phyloP scores from a whole-genome alignment of 2,797 vertebrate genomes.

The Tangara arthus region DNA sequence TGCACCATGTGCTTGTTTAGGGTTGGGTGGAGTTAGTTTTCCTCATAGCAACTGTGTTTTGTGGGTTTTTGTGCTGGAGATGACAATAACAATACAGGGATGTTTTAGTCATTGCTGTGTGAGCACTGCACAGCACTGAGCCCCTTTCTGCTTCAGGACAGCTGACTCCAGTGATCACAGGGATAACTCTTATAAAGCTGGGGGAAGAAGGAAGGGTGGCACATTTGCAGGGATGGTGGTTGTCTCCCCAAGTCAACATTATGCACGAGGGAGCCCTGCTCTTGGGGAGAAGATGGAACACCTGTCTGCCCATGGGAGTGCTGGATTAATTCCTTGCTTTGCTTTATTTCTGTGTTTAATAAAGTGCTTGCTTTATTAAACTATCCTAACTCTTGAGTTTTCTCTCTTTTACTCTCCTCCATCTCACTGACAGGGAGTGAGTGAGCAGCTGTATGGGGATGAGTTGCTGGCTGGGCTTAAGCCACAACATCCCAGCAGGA shows the following conservation, averaged over 20 bases:
- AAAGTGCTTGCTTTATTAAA: not conserved
- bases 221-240: too few species aligned
- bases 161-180: not conserved
- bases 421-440: not conserved
- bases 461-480: not conserved
- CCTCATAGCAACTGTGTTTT: not conserved
- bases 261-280: not conserved
- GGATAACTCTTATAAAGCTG: not conserved
- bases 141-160: not conserved
- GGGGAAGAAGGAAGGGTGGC: not conserved
- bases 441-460: not conserved
- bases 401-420: not conserved
- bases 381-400: not conserved
- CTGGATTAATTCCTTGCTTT: not conserved
- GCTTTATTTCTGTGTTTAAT: not conserved
- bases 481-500: not conserved
- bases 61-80: not conserved
- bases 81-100: not conserved
- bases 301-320: not conserved
- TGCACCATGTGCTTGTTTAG: not conserved
- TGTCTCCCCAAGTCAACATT: not conserved
- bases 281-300: not conserved
- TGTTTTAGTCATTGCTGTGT: not conserved
- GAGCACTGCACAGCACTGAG: not conserved
- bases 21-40: not conserved